phyloP scores from a whole-genome alignment of 1,140 invertebrate species.

The Lordiphosa collinella region DNA sequence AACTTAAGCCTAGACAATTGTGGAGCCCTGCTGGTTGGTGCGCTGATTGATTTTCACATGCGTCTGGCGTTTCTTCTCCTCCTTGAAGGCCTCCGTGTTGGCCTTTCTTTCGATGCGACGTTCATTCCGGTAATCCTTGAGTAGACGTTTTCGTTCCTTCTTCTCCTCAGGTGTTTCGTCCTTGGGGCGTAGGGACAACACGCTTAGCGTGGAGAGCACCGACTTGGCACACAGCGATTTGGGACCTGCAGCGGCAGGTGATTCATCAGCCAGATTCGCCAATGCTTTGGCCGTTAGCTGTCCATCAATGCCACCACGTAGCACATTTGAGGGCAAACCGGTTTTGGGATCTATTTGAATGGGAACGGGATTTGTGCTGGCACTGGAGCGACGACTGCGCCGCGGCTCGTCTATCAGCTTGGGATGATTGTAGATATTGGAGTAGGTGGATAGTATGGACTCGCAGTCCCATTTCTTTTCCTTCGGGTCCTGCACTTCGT shows the following conservation, averaged over 20 bases:
- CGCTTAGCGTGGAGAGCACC: conserved; percentile 85
- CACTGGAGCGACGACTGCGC: conserved; percentile 81
- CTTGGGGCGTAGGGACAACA: conserved; percentile 87
- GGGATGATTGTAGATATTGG: conserved; percentile 94
- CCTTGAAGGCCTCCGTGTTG: conserved; percentile 92
- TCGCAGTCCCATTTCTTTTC: conserved; percentile 94
- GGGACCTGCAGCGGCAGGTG: conserved; percentile 73
- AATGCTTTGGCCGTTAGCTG: conserved; percentile 86
- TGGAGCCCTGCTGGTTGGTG: conserved; percentile 86
- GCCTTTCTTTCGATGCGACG: conserved; percentile 92
- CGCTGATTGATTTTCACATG: conserved; percentile 88
- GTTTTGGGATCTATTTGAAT: conserved; percentile 87
- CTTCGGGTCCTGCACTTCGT: conserved; percentile 83
- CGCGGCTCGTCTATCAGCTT: conserved; percentile 90
- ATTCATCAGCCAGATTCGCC: conserved; percentile 83
- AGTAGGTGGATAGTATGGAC: conserved; percentile 93
- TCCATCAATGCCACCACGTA: conserved; percentile 81
- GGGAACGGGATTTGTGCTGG: conserved; percentile 75
- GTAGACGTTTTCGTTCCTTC: conserved; percentile 87
- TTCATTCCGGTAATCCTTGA: conserved; percentile 91
- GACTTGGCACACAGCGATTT: conserved; percentile 84
- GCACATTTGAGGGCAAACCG: conserved; percentile 86
- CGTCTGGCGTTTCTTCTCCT: conserved; percentile 91
- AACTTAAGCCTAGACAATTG: conserved; percentile 81
- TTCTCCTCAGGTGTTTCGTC: conserved; percentile 92